phyloP scores from a whole-genome alignment of 2,113 vertebrate species.

The Serilophus lunatus region DNA sequence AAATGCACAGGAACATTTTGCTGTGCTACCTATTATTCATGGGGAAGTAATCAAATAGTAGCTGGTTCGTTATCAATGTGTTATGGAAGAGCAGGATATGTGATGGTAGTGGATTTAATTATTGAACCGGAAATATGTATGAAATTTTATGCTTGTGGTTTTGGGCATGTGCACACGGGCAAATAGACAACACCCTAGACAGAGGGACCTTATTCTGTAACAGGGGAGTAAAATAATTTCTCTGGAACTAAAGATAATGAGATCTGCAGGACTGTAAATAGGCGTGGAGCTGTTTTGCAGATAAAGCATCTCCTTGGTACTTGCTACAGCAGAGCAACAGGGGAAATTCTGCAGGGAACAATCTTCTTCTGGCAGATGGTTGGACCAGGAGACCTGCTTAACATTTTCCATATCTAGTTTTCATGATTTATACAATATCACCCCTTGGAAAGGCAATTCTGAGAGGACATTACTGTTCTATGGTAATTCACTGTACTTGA shows the following conservation, averaged over 20 bases:
- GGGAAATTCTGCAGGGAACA: constrained; percentile 48
- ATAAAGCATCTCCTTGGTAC: constrained; percentile 12
- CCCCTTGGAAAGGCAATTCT: constrained; percentile 24
- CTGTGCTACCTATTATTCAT: background rate
- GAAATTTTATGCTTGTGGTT: background rate
- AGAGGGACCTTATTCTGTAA: background rate
- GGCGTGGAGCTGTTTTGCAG: background rate
- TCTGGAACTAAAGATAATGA: constrained; percentile 15
- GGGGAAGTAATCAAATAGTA: background rate
- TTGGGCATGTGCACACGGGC: background rate
- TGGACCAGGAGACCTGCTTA: constrained; percentile 9
- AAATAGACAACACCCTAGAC: background rate
- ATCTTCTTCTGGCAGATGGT: constrained; percentile 23
- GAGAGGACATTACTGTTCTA: background rate
- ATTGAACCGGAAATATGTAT: background rate
- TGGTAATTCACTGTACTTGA: background rate
- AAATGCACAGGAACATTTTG: background rate
- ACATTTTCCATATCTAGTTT: constrained; percentile 44
- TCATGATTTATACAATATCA: constrained; percentile 24
- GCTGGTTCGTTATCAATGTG: background rate
- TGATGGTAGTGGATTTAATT: background rate
- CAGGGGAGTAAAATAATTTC: background rate
- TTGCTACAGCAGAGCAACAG: background rate
- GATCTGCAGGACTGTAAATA: constrained; percentile 13
- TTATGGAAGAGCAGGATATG: background rate